A percentile compares a stretch with the other conserved stretches of the same genome.
These are phyloP conservation scores for Prionailurus viverrinus DNA, from an alignment of 2,113 vertebrate species.

Conservation along the genomic window DNA sequence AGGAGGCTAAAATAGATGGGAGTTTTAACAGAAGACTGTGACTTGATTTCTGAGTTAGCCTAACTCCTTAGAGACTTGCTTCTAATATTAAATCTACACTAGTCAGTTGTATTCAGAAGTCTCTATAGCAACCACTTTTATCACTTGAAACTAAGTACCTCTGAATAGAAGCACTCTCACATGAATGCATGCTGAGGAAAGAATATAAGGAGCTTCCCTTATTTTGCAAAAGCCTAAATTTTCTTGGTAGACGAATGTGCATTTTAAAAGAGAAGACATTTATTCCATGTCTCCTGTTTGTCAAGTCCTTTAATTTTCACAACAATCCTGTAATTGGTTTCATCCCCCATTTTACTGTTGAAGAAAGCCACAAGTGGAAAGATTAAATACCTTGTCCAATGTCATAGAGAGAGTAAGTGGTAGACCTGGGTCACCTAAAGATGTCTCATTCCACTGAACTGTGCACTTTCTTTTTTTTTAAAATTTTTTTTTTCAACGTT, in stretches of 20 bases:
- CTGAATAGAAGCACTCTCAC: slow-evolving; percentile 84
- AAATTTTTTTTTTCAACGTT: too few relatives aligned
- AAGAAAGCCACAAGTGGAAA: not conserved
- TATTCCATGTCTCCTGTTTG: slow-evolving; percentile 42
- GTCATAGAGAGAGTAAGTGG: not conserved
- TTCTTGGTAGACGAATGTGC: slow-evolving; percentile 62
- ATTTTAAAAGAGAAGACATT: slow-evolving; percentile 61
- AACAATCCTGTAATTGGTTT: not conserved
- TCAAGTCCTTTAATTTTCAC: slow-evolving; percentile 48
- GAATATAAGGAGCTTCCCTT: slow-evolving; percentile 60
- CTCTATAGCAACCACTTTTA: slow-evolving; percentile 89
- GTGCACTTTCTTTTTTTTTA: not conserved
- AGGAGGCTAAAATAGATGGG: slow-evolving; percentile 69
- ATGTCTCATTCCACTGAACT: not conserved
- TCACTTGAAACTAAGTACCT: slow-evolving; percentile 85
- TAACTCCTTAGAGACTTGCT: slow-evolving; percentile 87
- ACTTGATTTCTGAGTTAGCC: slow-evolving; percentile 85
- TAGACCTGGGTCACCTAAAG: not conserved
- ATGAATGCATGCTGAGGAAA: slow-evolving; percentile 68
- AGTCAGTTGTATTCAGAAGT: slow-evolving; percentile 89
- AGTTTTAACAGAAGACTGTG: slow-evolving; percentile 84
- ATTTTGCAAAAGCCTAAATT: slow-evolving; percentile 69
- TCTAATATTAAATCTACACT: slow-evolving; percentile 87
- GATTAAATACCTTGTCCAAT: not conserved
- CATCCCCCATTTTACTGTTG: not conserved